These are phyloP conservation scores for Stramonita haemastoma DNA, from an alignment of 2,888 invertebrate species.

Conservation along the genomic window DNA sequence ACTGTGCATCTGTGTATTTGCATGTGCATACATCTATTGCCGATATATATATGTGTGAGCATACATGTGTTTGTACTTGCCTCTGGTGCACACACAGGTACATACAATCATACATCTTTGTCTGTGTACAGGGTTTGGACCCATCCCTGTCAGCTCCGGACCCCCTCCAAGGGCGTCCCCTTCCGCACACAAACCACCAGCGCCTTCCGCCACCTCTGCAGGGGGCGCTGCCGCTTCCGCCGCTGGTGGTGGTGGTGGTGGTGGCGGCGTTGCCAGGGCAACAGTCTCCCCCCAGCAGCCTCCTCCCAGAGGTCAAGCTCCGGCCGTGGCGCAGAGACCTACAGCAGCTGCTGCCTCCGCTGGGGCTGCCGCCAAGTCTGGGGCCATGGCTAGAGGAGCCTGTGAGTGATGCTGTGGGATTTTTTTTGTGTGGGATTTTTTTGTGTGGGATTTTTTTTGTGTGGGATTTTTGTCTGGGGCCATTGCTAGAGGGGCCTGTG, in stretches of 20 bases:
- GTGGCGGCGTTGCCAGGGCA: constrained; percentile 4
- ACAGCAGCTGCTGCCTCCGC: constrained; percentile 43
- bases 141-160: constrained; percentile 61
- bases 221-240: constrained; percentile 12
- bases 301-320: background rate
- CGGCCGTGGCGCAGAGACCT: constrained; percentile 42
- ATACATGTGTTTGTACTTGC: too few species aligned
- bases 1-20: too few species aligned
- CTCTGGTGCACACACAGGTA: too few species aligned
- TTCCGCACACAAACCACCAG: constrained; percentile 44
- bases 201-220: constrained; percentile 19
- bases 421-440: background rate
- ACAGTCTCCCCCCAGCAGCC: constrained; percentile 51
- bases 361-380: background rate
- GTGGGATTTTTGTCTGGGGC: too few species aligned
- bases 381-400: background rate
- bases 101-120: background rate
- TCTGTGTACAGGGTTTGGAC: constrained; percentile 68
- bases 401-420: background rate
- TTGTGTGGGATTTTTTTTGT: background rate
- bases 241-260: constrained; percentile 15
- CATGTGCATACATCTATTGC: too few species aligned
- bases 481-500: too few species aligned
- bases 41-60: too few species aligned
- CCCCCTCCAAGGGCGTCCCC: constrained; percentile 22